phyloP scores from a whole-genome alignment of 1,140 invertebrate genomes.

The Neuroterus valhalla region DNA sequence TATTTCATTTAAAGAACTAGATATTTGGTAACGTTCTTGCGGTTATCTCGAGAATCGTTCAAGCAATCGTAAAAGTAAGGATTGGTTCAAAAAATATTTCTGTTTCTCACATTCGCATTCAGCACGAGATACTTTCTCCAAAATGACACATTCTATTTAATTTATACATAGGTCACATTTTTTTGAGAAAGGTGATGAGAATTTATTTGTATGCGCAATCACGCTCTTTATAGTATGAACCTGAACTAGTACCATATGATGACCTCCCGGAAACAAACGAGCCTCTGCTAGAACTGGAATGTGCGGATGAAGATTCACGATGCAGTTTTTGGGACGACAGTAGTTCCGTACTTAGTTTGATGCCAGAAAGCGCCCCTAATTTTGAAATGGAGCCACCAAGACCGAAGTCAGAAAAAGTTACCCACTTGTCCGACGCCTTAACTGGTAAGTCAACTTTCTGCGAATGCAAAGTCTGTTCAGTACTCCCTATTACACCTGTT shows the following conservation, averaged over 20 bases:
- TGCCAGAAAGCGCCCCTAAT: conserved; percentile 46
- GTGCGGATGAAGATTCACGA: conserved; percentile 56
- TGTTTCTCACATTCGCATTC: too few species aligned
- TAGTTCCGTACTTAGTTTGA: conserved; percentile 56
- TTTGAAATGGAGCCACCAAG: conserved; percentile 57
- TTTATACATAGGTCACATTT: conserved; percentile 29
- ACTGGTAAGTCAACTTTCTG: conserved; percentile 51
- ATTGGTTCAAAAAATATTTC: conserved; percentile 33
- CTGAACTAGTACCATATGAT: conserved; percentile 69
- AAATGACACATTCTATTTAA: too few species aligned
- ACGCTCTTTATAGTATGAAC: conserved; percentile 60
- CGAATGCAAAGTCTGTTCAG: too few species aligned
- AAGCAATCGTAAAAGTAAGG: not conserved
- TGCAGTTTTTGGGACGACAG: conserved; percentile 64
- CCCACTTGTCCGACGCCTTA: conserved; percentile 56
- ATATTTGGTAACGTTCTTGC: too few species aligned
- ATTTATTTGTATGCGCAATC: conserved; percentile 24
- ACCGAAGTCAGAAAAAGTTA: conserved; percentile 57
- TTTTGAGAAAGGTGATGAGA: not conserved
- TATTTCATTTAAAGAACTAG: too few species aligned
- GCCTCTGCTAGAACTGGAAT: conserved; percentile 68
- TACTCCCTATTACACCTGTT: too few species aligned
- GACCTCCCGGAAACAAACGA: conserved; percentile 72
- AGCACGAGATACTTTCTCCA: too few species aligned
- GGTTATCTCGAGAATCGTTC: too few species aligned